Conservation (phyloP, 2,888 invertebrate species). For the Dilophus febrilis region DNA sequence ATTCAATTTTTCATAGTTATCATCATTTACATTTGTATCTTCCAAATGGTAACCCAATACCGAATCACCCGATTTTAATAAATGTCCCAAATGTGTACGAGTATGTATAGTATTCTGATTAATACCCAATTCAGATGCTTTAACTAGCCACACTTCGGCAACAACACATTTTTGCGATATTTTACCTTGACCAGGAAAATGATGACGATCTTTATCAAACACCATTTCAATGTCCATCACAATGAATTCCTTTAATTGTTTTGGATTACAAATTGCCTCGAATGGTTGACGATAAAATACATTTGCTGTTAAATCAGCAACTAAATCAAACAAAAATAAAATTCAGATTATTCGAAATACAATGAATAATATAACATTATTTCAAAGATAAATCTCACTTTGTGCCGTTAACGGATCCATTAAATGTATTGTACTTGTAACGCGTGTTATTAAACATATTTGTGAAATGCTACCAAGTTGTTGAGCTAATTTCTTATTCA, state of each 20-base stretch:
- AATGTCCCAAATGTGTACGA: conserved; percentile 84
- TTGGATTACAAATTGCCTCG: conserved; percentile 72
- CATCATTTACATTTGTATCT: conserved; percentile 84
- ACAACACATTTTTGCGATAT: conserved; percentile 75
- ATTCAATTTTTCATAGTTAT: conserved; percentile 68
- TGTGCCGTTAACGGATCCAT: conserved; percentile 83
- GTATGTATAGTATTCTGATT: conserved; percentile 69
- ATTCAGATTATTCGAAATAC: not conserved
- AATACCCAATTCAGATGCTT: conserved; percentile 68
- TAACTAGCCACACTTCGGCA: conserved; percentile 88
- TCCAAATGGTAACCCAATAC: conserved; percentile 81
- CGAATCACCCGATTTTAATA: conserved; percentile 83
- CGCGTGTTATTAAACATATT: conserved; percentile 72
- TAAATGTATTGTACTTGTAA: conserved; percentile 77
- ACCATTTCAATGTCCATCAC: conserved; percentile 79
- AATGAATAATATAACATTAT: conserved; percentile 1
- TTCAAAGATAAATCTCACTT: conserved; percentile 33
- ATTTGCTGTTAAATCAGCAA: conserved; percentile 65
- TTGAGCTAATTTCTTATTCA: conserved; percentile 71
- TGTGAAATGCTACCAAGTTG: conserved; percentile 77
- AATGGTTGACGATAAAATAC: conserved; percentile 80
- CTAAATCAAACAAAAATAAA: conserved; percentile 30
- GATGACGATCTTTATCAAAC: conserved; percentile 45
- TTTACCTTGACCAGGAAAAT: conserved; percentile 75
- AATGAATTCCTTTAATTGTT: conserved; percentile 77